Percentiles rank a stretch among this genome's conserved stretches.
phyloP scores from a whole-genome alignment of 2,797 vertebrate genomes.

The Nothura maculosa region DNA sequence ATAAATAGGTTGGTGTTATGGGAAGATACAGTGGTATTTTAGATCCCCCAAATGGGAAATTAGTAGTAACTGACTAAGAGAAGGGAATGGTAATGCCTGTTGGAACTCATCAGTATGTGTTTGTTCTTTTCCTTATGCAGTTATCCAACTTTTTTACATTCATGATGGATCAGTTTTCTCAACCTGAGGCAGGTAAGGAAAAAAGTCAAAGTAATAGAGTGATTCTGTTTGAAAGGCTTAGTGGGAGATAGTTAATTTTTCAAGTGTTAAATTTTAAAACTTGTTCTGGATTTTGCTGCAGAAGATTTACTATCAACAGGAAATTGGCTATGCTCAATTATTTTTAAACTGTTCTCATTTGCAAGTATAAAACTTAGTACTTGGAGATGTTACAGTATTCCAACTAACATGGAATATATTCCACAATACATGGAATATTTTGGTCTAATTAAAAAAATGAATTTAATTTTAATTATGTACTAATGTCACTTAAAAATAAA shows the following conservation, averaged over 20 bases:
- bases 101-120: slow-evolving; percentile 52
- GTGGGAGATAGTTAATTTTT: neutral
- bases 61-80: neutral
- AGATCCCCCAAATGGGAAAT: neutral
- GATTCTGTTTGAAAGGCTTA: neutral
- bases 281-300: neutral
- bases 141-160: slow-evolving; percentile 96
- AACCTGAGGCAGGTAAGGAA: slow-evolving; percentile 85
- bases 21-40: neutral
- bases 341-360: neutral
- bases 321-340: neutral
- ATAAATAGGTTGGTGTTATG: neutral
- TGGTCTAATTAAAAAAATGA: neutral
- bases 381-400: neutral
- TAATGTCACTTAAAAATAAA: neutral
- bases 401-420: neutral
- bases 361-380: neutral
- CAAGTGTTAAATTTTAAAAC: neutral
- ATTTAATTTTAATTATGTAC: neutral
- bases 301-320: neutral
- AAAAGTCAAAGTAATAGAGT: neutral
- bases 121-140: slow-evolving; percentile 80
- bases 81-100: neutral
- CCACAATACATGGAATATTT: too few relatives aligned
- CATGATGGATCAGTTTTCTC: slow-evolving; percentile 92